Base-by-base conservation (phyloP, 1,140 invertebrate genomes). In the Magallana angulata region DNA sequence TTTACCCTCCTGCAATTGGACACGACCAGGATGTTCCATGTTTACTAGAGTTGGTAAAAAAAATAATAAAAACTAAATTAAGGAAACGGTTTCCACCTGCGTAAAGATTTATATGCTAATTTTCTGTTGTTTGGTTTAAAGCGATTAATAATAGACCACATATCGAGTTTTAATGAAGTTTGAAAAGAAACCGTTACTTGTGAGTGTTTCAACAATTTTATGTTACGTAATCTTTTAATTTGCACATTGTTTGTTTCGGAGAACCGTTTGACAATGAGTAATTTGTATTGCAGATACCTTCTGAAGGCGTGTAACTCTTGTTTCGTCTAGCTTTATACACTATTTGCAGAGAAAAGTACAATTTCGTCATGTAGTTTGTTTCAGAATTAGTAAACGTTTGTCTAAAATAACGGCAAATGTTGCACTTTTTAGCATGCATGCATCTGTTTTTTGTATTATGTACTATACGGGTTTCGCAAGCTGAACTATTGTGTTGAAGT, bases 161-260 rank as follows among this genome's bases (percentile, higher is more conserved):
- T 76, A 76, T 76, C 24, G 68, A 76, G 68, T 76, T 76, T 76
- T 36, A 30, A 76, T 76, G 68, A 76, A 76, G 60, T 62, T 76
- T 76, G 24, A 12, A 76, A 76, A 30, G 12, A 11, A 76, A 76
- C 24, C 68, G 24, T 76, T 9, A 76, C 68, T 30, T 76, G 24
- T 76, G 36, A 76, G 24, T 30, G 24, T 36, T 30, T 30, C 68
- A 76, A 12, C 68, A 36, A 76, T 76, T 76, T 30, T 76, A 76
- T 76, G 24, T 76, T 76, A 76, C 68, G 68, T 76, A 76, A 76
- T 76, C 68, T 12, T 36, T 24, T 76, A 30, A 76, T 36, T 30
- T 76, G 9, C 18, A 76, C 24, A 76, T 24, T 76, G 68, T 76
- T 76, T 76, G 68, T 76, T 76, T 30, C 36, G 24, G 18, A 71